Evolutionary conservation across 2,113 vertebrate genomes (phyloP).

Genomic region (Tringa solitaria): DNA sequence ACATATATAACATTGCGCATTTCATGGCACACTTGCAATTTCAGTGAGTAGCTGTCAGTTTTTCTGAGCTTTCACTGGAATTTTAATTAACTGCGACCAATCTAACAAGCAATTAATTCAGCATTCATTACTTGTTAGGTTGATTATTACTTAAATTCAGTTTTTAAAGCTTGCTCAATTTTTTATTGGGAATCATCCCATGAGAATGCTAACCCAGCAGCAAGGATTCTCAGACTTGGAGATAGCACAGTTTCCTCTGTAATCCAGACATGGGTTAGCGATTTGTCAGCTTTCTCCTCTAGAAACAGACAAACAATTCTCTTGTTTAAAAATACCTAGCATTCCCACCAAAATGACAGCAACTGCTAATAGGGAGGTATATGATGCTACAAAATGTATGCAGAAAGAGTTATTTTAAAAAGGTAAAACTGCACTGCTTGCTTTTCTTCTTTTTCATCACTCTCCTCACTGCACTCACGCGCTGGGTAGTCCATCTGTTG

Average conservation of each 20-base stretch:
- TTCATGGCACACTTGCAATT: conserved; percentile 1
- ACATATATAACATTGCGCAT: not conserved
- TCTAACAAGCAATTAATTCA: conserved; percentile 53
- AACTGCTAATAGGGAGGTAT: not conserved
- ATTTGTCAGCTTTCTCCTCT: conserved; percentile 10
- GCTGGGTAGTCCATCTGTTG: not conserved
- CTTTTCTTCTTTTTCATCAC: not conserved
- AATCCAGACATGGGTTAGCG: not conserved
- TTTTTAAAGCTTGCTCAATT: conserved; percentile 9
- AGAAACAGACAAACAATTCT: not conserved
- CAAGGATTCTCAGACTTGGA: not conserved
- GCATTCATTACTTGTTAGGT: conserved; percentile 40
- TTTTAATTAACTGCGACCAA: conserved; percentile 48
- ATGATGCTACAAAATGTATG: not conserved
- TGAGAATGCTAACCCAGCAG: conserved; percentile 10
- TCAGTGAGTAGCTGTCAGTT: conserved; percentile 9
- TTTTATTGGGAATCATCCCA: conserved; percentile 23
- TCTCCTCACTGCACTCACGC: not conserved
- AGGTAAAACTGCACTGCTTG: not conserved
- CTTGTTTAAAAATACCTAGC: not conserved
- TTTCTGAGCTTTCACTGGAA: conserved; percentile 8
- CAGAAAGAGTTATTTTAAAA: not conserved
- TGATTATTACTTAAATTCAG: conserved; percentile 43
- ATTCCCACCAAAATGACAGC: not conserved
- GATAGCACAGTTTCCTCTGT: not conserved